phyloP scores from a whole-genome alignment of 2,113 vertebrate genomes.

The Heterochromis multidens region DNA sequence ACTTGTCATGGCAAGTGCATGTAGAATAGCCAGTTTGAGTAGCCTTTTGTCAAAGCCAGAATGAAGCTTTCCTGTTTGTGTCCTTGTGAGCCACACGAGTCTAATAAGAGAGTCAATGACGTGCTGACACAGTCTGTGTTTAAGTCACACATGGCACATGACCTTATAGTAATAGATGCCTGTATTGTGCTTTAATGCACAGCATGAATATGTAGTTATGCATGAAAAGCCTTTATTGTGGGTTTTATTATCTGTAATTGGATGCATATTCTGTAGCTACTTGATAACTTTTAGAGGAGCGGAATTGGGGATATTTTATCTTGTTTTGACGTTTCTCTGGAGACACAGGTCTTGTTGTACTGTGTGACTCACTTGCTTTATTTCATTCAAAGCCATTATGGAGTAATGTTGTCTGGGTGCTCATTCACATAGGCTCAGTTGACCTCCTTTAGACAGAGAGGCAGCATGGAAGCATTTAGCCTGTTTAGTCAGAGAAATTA shows the following conservation, averaged over 20 bases:
- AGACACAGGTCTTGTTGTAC: constrained; percentile 22
- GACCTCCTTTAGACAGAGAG: constrained; percentile 11
- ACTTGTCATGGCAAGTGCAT: neutral
- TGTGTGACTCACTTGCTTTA: constrained; percentile 28
- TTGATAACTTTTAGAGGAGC: neutral
- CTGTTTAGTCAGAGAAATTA: constrained; percentile 40
- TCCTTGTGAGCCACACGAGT: neutral
- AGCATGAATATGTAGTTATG: neutral
- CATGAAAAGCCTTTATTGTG: neutral
- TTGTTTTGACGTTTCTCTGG: neutral
- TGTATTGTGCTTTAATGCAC: neutral
- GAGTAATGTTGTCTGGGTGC: neutral
- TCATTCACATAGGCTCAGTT: constrained; percentile 2
- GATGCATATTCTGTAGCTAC: neutral
- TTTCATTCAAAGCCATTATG: constrained; percentile 35
- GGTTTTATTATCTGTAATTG: neutral
- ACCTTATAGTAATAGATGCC: neutral
- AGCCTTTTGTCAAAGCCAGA: neutral
- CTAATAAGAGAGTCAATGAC: neutral
- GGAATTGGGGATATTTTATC: neutral
- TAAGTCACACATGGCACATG: neutral
- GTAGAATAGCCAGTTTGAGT: neutral
- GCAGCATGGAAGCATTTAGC: constrained; percentile 39
- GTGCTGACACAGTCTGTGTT: neutral
- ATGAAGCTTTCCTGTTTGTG: constrained; percentile 13